Evolutionary conservation across 2,113 vertebrate genomes (phyloP).

Genomic region (Fregata magnificens): DNA sequence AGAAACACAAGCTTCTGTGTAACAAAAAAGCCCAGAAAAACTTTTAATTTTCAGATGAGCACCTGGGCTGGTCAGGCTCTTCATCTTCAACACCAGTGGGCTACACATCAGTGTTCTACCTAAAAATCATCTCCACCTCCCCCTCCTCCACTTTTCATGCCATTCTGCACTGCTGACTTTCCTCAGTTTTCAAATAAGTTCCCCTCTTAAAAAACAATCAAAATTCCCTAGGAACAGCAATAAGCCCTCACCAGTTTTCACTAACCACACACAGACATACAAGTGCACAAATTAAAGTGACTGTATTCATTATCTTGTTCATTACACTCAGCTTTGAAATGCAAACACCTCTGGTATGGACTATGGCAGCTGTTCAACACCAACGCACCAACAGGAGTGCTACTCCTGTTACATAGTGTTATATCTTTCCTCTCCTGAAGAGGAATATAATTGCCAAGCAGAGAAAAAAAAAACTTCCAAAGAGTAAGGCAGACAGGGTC

Average conservation of each 20-base stretch:
- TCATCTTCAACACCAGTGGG: background rate
- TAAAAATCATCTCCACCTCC: background rate
- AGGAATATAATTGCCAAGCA: background rate
- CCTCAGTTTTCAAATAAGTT: background rate
- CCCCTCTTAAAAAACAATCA: background rate
- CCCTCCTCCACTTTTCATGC: background rate
- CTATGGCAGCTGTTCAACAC: background rate
- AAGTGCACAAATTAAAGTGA: background rate
- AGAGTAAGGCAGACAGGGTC: background rate
- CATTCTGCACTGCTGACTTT: background rate
- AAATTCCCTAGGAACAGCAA: background rate
- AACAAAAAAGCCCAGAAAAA: background rate
- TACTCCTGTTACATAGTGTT: background rate
- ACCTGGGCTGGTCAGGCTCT: background rate
- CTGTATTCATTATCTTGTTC: background rate
- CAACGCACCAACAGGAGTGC: background rate
- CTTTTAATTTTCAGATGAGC: background rate
- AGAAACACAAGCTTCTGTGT: background rate
- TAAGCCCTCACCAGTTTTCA: background rate
- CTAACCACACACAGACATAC: background rate
- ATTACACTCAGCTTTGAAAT: background rate
- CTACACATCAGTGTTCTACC: background rate
- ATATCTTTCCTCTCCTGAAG: background rate
- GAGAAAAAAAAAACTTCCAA: background rate
- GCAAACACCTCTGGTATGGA: background rate